These are phyloP conservation scores for Thalassaphorura encarpata DNA, from an alignment of 1,140 invertebrate genomes.

Conservation along the genomic window DNA sequence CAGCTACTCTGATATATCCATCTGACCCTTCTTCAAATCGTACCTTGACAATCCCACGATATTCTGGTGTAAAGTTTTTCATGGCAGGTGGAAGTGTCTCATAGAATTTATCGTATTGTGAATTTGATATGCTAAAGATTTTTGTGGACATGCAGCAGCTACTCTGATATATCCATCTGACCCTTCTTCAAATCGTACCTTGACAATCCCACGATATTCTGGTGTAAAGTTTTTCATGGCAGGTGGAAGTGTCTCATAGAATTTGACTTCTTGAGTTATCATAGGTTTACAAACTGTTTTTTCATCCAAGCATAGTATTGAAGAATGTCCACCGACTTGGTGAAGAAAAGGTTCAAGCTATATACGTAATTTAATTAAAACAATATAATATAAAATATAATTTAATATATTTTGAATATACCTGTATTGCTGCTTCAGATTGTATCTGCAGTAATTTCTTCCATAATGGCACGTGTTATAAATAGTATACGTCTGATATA, in stretches of 20 bases:
- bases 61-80: constrained; percentile 46
- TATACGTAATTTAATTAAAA: no score
- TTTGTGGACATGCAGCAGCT: constrained; percentile 35
- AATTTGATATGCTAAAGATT: background rate
- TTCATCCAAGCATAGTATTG: constrained; percentile 47
- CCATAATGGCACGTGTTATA: no score
- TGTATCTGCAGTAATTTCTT: no score
- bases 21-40: constrained; percentile 37
- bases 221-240: constrained; percentile 45
- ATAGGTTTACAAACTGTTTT: constrained; percentile 52
- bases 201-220: constrained; percentile 40
- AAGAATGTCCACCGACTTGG: constrained; percentile 50
- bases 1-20: constrained; percentile 43
- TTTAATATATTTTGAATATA: no score
- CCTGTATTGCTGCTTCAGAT: no score
- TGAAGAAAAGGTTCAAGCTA: constrained; percentile 44
- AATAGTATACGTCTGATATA: no score
- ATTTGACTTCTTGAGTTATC: constrained; percentile 44
- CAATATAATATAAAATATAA: no score
- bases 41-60: constrained; percentile 37
- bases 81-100: constrained; percentile 43
- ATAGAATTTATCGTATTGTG: no score
- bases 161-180: constrained; percentile 44
- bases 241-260: constrained; percentile 47
- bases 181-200: constrained; percentile 35